These are phyloP conservation scores for Atrichornis clamosus DNA, from an alignment of 2,113 vertebrate genomes.

Conservation along the genomic window DNA sequence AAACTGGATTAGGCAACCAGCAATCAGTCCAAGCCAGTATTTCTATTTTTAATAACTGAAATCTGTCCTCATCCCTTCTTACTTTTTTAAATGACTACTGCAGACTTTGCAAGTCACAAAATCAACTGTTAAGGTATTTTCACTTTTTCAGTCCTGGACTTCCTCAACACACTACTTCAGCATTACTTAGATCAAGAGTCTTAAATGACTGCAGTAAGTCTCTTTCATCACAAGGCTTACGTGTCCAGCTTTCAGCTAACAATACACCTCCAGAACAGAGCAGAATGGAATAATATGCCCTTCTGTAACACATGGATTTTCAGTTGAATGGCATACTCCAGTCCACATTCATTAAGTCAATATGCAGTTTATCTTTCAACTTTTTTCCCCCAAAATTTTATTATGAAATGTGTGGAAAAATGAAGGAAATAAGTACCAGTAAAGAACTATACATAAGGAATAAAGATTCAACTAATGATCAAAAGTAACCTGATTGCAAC, in stretches of 20 bases:
- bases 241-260: neutral
- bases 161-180: neutral
- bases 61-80: neutral
- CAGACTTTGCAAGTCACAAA: neutral
- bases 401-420: neutral
- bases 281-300: neutral
- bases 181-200: neutral
- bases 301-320: neutral
- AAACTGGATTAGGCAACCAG: neutral
- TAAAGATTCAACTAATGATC: neutral
- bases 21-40: neutral
- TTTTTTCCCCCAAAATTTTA: neutral
- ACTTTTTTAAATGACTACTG: neutral
- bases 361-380: accelerated
- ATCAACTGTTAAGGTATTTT: neutral
- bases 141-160: neutral
- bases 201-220: neutral
- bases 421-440: neutral
- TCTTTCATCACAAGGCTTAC: neutral
- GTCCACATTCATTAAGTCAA: neutral
- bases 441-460: neutral
- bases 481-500: neutral
- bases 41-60: neutral
- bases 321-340: neutral
- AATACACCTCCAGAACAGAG: neutral